These are phyloP conservation scores for Myotis pilosus DNA, from an alignment of 2,797 vertebrate genomes.

Conservation along the genomic window DNA sequence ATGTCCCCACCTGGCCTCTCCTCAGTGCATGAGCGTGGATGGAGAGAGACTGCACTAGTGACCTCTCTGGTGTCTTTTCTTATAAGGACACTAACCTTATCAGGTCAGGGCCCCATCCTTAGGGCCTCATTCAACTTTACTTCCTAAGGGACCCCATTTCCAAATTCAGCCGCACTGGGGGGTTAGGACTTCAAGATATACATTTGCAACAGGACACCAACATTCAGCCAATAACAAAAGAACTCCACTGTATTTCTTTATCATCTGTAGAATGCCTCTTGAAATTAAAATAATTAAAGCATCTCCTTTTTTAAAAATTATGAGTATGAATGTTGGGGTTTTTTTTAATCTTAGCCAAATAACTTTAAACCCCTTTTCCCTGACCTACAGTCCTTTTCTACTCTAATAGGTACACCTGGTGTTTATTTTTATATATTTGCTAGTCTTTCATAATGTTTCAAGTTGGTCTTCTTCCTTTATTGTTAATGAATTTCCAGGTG, in stretches of 20 bases:
- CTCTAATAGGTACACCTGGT: neutral
- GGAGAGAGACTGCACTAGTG: neutral
- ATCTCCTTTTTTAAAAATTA: neutral
- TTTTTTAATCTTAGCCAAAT: neutral
- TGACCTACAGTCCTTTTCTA: neutral
- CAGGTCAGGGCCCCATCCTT: neutral
- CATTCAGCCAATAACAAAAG: neutral
- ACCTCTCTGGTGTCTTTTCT: neutral
- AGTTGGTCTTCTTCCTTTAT: neutral
- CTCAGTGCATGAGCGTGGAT: rapidly evolving
- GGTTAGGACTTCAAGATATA: neutral
- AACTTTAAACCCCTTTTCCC: neutral
- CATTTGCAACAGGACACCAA: neutral
- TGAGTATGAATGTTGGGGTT: neutral
- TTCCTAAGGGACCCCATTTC: neutral
- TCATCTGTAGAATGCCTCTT: neutral
- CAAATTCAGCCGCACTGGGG: neutral
- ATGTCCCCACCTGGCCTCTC: neutral
- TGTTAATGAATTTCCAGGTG: neutral
- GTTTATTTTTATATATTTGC: neutral
- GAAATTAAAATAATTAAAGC: constrained; percentile 12
- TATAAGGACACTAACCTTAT: neutral
- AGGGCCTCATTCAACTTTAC: neutral
- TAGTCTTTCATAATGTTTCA: neutral
- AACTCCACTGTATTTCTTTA: neutral